Conservation (phyloP, 2,888 invertebrate species). For the Crematogaster levior region DNA sequence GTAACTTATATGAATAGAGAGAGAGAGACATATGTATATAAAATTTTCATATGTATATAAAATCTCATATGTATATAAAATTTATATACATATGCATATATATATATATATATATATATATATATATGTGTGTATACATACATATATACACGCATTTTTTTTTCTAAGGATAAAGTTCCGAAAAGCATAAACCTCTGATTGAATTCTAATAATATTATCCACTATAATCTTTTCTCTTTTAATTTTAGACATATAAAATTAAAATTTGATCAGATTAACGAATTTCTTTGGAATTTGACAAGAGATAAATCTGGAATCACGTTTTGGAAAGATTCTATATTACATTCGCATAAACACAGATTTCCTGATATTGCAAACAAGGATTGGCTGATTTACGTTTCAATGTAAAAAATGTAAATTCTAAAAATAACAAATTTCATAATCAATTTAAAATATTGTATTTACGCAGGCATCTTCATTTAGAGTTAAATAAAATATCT, state of each 20-base stretch:
- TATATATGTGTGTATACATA: too few relatives aligned
- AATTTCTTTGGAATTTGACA: background rate
- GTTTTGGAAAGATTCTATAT: background rate
- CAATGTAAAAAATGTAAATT: slow-evolving; percentile 15
- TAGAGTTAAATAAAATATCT: slow-evolving; percentile 15
- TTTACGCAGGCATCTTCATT: slow-evolving; percentile 21
- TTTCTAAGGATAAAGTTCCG: too few relatives aligned
- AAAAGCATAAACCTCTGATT: too few relatives aligned
- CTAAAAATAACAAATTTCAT: background rate
- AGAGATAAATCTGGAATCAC: background rate
- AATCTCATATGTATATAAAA: too few relatives aligned
- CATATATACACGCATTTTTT: too few relatives aligned
- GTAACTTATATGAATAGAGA: too few relatives aligned
- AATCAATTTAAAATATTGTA: background rate
- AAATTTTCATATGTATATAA: too few relatives aligned
- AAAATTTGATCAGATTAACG: slow-evolving; percentile 28
- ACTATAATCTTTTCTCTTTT: background rate
- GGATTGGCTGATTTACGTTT: background rate
- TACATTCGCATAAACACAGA: background rate
- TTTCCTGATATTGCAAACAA: background rate
- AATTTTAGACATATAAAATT: slow-evolving; percentile 9
- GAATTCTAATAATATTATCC: background rate
- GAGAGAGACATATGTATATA: too few relatives aligned
- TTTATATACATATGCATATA: too few relatives aligned
- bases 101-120: too few relatives aligned